These are phyloP conservation scores for Glossosoma conforme DNA, from an alignment of 1,140 invertebrate species.

Conservation along the genomic window DNA sequence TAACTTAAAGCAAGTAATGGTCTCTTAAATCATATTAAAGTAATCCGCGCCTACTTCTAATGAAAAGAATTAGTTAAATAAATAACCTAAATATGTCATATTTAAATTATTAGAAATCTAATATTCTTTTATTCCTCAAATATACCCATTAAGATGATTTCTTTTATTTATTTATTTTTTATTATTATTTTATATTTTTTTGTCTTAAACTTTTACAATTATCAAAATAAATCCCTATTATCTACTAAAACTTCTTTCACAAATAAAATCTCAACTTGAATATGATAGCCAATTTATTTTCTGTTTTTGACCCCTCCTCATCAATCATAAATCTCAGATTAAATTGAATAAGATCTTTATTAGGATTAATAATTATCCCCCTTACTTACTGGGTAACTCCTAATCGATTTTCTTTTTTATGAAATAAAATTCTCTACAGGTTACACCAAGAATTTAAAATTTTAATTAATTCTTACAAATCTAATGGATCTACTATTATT, in stretches of 20 bases:
- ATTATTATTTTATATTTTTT: constrained; percentile 46
- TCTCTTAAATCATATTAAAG: constrained; percentile 48
- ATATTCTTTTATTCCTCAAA: constrained; percentile 55
- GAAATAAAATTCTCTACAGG: constrained; percentile 44
- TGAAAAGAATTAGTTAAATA: constrained; percentile 50
- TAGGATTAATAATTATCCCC: constrained; percentile 46
- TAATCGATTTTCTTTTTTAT: constrained; percentile 42
- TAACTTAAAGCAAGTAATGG: constrained; percentile 58
- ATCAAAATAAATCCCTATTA: constrained; percentile 31
- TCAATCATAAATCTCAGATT: constrained; percentile 43
- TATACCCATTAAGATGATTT: constrained; percentile 50
- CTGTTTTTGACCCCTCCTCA: constrained; percentile 49
- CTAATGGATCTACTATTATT: constrained; percentile 45
- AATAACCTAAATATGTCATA: constrained; percentile 55
- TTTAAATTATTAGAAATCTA: constrained; percentile 50
- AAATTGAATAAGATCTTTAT: constrained; percentile 52
- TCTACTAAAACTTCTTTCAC: constrained; percentile 30
- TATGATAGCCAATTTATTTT: constrained; percentile 55
- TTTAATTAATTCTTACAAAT: constrained; percentile 39
- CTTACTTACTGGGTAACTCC: constrained; percentile 48
- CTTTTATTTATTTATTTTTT: constrained; percentile 46
- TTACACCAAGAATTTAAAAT: constrained; percentile 53
- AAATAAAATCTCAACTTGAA: constrained; percentile 42
- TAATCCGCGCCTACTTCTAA: constrained; percentile 55
- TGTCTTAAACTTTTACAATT: constrained; percentile 43